Conservation (phyloP, 2,888 invertebrate genomes). For the Nephrotoma guestfalica region DNA sequence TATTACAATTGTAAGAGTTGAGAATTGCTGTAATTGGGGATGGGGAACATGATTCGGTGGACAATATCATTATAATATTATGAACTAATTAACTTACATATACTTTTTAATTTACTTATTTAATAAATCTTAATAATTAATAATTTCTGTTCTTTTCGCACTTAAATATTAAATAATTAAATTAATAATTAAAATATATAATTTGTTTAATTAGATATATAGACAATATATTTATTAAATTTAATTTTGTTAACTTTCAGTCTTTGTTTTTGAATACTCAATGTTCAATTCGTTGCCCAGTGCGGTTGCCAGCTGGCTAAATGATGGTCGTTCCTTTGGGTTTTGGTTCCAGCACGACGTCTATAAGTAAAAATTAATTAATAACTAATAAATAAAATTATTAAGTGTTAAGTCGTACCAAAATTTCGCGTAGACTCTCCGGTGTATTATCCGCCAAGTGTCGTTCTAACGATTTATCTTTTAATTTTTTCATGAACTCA, state of each 20-base stretch:
- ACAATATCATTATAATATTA: not conserved
- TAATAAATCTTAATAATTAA: not conserved
- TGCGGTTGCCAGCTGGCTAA: conserved; percentile 30
- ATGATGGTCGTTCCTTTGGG: conserved; percentile 32
- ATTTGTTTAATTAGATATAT: not conserved
- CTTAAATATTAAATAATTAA: not conserved
- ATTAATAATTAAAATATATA: not conserved
- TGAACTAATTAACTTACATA: not conserved
- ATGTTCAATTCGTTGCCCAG: conserved; percentile 12
- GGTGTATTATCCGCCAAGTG: conserved; percentile 48
- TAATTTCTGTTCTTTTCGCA: not conserved
- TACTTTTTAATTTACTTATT: not conserved
- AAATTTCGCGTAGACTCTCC: conserved; percentile 40
- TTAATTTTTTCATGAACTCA: conserved; percentile 24
- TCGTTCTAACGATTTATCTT: conserved; percentile 48
- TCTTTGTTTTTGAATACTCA: not conserved
- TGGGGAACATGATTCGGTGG: not conserved
- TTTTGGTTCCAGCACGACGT: conserved; percentile 27
- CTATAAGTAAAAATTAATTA: conserved; percentile 15
- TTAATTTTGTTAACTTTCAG: conserved; percentile 1
- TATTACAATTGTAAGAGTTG: not conserved
- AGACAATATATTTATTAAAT: not conserved
- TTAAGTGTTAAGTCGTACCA: conserved; percentile 27
- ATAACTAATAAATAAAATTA: not conserved
- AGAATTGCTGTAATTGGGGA: not conserved